These are phyloP conservation scores for Tachuris rubrigastra DNA, from an alignment of 2,113 vertebrate genomes.

Conservation along the genomic window DNA sequence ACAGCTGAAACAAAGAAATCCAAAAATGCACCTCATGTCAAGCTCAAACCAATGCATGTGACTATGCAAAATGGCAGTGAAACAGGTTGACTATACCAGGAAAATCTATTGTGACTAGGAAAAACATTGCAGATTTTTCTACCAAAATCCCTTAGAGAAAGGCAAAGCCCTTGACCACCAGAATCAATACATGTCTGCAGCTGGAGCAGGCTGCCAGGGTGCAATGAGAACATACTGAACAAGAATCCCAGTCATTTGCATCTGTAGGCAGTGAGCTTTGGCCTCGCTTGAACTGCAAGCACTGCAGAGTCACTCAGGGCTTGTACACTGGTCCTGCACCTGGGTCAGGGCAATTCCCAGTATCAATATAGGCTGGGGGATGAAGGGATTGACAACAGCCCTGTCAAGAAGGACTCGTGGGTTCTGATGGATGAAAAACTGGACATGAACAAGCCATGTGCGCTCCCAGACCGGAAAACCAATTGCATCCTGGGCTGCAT, in stretches of 20 bases:
- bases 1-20: background rate
- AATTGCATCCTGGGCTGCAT: background rate
- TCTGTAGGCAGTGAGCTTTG: background rate
- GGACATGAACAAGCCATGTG: background rate
- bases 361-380: background rate
- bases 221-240: background rate
- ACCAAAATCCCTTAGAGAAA: background rate
- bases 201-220: background rate
- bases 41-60: accelerated
- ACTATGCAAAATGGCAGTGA: accelerated
- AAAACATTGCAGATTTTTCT: background rate
- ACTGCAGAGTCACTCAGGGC: background rate
- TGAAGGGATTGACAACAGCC: background rate
- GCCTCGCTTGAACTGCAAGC: accelerated
- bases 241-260: accelerated
- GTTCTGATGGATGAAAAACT: background rate
- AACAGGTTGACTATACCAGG: background rate
- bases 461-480: background rate
- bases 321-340: background rate
- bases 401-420: background rate
- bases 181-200: background rate
- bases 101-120: background rate
- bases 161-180: background rate
- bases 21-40: background rate
- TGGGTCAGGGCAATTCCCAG: background rate